Base-by-base conservation (phyloP, 2,888 invertebrate genomes). In the Cremastinae sp. region DNA sequence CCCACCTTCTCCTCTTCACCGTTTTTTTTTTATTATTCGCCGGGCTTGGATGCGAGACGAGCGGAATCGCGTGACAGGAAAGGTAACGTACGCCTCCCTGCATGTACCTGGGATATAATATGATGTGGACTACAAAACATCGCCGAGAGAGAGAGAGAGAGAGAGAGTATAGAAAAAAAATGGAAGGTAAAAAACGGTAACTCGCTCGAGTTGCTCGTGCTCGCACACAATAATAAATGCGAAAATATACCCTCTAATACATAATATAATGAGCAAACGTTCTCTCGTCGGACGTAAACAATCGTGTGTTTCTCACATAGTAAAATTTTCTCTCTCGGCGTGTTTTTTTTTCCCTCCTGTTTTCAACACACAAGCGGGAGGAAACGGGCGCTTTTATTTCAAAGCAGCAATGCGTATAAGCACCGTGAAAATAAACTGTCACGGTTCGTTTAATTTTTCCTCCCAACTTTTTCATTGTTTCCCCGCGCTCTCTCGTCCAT, bases 31-130 rank as follows among this genome's bases (percentile, higher is more conserved):
- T 76, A 71, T 73, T 74, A 78, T 82, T 79, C 64, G 56, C 61
- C 36, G 54, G 73, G 71, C 28, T 61, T 54, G 69, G 41, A n/a
- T 43, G 45, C 47, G 65, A 45, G 49, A 51, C 78, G 70, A 65
- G 79, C 66, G 73, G 18, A 80, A 83, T 87, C 85, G 87, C 88
- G 87, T 88, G 88, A 86, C 86, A 83, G 80, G 82, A 79, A 80
- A 72, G 80, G 83, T 81, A 84, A 84, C 83, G 78, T 79, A 72
- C 80, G 78, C 79, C 71, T 66, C 18, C 51, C 78, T 80, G 80
- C 79, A 81, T 82, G 80, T 53, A 45, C 49, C 47, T 36, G 45
- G 58, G 45, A 72, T 59, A 81, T 85, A 84, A 84, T 87, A 84
- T 85, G 86, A 86, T 85, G 81, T 81, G 85, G 83, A 78, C 65